Conservation (phyloP, 2,113 vertebrate species). For the Phalacrocorax pelagicus region DNA sequence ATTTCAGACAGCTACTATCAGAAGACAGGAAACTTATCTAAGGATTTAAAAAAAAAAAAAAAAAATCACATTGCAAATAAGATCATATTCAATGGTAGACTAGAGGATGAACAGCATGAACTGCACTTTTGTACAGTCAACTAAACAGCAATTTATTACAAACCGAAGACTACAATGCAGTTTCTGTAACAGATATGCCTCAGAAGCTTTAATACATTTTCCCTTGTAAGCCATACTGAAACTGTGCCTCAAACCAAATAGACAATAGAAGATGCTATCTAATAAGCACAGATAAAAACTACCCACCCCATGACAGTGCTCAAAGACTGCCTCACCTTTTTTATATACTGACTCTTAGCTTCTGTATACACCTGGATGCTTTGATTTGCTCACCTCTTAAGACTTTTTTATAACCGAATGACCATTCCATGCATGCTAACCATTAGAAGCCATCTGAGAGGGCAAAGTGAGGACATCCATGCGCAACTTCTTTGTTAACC, state of each 20-base stretch:
- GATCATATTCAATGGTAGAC: background rate
- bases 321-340: background rate
- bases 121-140: background rate
- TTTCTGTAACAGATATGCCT: background rate
- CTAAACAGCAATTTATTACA: background rate
- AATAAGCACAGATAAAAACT: background rate
- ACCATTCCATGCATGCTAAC: background rate
- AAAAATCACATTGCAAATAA: background rate
- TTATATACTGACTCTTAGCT: background rate
- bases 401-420: background rate
- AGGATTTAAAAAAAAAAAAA: background rate
- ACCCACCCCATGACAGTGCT: background rate
- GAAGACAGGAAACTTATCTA: background rate
- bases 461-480: background rate
- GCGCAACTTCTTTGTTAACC: background rate
- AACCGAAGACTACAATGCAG: background rate
- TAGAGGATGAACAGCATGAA: background rate
- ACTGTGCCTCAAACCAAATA: background rate
- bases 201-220: background rate
- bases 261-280: background rate
- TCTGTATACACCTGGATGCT: background rate
- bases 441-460: background rate
- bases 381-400: background rate
- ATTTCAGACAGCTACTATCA: background rate
- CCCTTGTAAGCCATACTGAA: background rate